Evolutionary conservation across 2,888 invertebrate genomes (phyloP).

Genomic region (Phengaris alcon): DNA sequence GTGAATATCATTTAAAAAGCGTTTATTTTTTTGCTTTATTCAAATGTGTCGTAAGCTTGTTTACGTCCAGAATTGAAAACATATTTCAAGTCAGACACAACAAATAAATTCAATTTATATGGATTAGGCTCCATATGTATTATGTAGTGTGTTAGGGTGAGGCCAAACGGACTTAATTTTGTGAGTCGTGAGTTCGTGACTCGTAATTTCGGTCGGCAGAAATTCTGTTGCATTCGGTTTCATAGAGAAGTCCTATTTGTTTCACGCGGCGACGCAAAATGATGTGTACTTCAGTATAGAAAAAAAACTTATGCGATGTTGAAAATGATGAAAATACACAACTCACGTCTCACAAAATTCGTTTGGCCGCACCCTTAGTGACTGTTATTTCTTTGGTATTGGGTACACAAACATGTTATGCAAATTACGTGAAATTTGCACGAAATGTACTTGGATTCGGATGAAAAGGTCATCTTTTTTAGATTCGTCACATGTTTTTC

Average conservation of each 20-base stretch:
- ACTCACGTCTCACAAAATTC: too few species aligned
- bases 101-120: neutral
- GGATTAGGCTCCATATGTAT: neutral
- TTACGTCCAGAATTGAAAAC: conserved; percentile 10
- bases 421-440: neutral
- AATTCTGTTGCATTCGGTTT: too few species aligned
- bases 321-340: too few species aligned
- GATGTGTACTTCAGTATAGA: too few species aligned
- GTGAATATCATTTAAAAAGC: neutral
- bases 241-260: too few species aligned
- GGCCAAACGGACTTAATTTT: too few species aligned
- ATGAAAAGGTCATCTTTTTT: neutral
- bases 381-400: neutral
- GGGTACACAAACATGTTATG: neutral
- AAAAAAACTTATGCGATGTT: too few species aligned
- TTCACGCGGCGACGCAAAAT: too few species aligned
- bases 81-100: conserved; percentile 1
- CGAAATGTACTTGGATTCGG: neutral
- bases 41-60: neutral
- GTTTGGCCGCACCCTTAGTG: neutral
- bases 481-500: neutral
- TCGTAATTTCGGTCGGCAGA: too few species aligned
- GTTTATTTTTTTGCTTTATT: neutral
- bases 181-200: too few species aligned
- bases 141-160: too few species aligned